Base-by-base conservation (phyloP, 2,113 vertebrate species). In the Podarcis cretensis region DNA sequence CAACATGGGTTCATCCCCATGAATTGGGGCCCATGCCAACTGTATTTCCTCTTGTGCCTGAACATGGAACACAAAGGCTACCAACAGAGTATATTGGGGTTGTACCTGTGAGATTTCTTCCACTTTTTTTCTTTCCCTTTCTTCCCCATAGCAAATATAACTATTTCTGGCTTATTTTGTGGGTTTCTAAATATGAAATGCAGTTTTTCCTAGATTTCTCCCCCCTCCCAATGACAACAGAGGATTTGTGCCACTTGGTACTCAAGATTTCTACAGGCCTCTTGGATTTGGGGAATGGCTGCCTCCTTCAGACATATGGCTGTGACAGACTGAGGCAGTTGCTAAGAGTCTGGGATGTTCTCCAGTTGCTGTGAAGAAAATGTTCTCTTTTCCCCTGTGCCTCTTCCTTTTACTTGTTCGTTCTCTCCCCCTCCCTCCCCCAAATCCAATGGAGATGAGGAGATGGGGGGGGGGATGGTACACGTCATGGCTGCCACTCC, bases 151-250 rank as follows among this genome's bases (percentile, higher is more conserved):
- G 48, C 32, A 83, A 76, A 25, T 83, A 27, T 76, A 16, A 30
- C 59, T 66, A 54, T 35, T 68, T 83, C 32, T 37, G 65, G 63
- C 27, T 81, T 76, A 32, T 32, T 77, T 83, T 32, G 35, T 69
- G 54, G 66, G 37, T n/a, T 71, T 90, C 63, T 83, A 69, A 10
- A 86, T 68, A 74, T 86, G 73, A 90, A 82, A 57, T 83, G 48
- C 32, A 48, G 6, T 75, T 83, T 83, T 35, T 30, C 14, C 74
- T 83, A 90, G 32, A 73, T 20, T 35, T 76, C 27, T 43, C 20
- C 8, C 27, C 16, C 13, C 32, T 35, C 69, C 1, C 1, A 43
- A 27, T 76, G 87, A 76, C 80, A 77, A 83, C 59, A n/a, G 78
- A 81, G 40, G 80, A 83, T 83, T 88, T 88, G 2, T 54, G 71